Conservation (phyloP, 37 sponge, comb jelly and placozoan genomes). For the Cliona cf. orientalis region DNA sequence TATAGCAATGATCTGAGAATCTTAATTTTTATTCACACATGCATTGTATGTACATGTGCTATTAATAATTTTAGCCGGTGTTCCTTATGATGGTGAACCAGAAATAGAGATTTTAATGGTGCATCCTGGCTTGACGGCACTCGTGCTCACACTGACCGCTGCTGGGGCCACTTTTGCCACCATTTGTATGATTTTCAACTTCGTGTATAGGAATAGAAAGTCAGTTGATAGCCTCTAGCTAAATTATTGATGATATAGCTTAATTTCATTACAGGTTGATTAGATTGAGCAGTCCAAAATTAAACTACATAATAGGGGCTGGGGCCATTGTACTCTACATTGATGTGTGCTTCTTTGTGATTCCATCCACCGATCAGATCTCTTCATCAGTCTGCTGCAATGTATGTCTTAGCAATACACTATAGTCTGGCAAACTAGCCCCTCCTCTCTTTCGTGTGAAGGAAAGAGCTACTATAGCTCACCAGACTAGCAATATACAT, state of each 20-base stretch:
- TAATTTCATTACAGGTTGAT: conserved; percentile 28
- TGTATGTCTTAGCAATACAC: too few species aligned
- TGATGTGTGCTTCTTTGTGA: conserved; percentile 1
- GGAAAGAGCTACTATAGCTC: too few species aligned
- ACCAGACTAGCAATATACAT: too few species aligned
- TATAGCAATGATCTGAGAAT: too few species aligned
- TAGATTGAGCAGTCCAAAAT: conserved; percentile 29
- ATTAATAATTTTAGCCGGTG: too few species aligned
- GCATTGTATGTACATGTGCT: too few species aligned
- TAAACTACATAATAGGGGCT: conserved; percentile 37
- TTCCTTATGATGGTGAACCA: conserved; percentile 53
- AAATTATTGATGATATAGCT: too few species aligned
- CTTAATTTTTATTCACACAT: too few species aligned
- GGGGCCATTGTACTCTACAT: conserved; percentile 48
- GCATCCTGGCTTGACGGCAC: neutral
- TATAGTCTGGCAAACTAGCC: too few species aligned
- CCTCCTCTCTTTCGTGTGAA: too few species aligned
- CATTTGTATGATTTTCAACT: conserved; percentile 45
- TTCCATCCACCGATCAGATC: conserved; percentile 8
- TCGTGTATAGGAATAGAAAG: conserved; percentile 39
- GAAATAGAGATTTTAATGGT: neutral
- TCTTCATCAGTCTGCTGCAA: too few species aligned
- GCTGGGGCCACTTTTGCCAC: conserved; percentile 35
- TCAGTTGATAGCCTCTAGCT: too few species aligned
- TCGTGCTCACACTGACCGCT: conserved; percentile 4